Evolutionary conservation across 1,140 invertebrate species (phyloP).

Genomic region (Nymphalis io): DNA sequence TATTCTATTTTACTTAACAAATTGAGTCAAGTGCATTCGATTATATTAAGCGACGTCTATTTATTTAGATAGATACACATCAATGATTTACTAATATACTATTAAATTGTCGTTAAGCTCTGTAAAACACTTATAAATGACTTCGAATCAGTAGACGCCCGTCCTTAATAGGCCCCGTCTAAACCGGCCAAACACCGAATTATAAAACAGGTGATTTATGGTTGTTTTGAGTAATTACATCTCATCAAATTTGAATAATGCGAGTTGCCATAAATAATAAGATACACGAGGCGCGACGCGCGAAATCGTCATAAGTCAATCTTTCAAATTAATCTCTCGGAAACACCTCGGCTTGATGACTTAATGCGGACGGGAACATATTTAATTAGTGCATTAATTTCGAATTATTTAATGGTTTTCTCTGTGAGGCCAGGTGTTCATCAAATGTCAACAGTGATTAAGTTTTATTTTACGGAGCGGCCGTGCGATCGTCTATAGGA

Average conservation of each 20-base stretch:
- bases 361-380: conserved; percentile 70
- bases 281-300: conserved; percentile 56
- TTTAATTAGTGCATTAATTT: conserved; percentile 78
- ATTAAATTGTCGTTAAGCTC: conserved; percentile 59
- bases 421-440: conserved; percentile 66
- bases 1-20: conserved; percentile 26
- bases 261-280: conserved; percentile 72
- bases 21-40: background rate
- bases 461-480: conserved; percentile 68
- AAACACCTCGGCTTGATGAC: conserved; percentile 66
- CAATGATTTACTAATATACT: conserved; percentile 21
- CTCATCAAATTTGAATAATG: conserved; percentile 79
- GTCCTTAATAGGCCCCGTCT: conserved; percentile 53
- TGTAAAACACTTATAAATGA: conserved; percentile 66
- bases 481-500: conserved; percentile 44
- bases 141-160: conserved; percentile 52
- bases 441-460: conserved; percentile 78
- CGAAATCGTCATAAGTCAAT: conserved; percentile 75
- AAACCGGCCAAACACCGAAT: conserved; percentile 67
- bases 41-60: background rate
- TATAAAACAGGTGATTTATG: conserved; percentile 76
- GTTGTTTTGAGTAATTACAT: conserved; percentile 76
- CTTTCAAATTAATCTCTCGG: conserved; percentile 71
- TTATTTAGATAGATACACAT: conserved; percentile 15
- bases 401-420: conserved; percentile 69